Evolutionary conservation across 2,797 vertebrate species (phyloP).

Genomic region (Mastacembelus armatus): DNA sequence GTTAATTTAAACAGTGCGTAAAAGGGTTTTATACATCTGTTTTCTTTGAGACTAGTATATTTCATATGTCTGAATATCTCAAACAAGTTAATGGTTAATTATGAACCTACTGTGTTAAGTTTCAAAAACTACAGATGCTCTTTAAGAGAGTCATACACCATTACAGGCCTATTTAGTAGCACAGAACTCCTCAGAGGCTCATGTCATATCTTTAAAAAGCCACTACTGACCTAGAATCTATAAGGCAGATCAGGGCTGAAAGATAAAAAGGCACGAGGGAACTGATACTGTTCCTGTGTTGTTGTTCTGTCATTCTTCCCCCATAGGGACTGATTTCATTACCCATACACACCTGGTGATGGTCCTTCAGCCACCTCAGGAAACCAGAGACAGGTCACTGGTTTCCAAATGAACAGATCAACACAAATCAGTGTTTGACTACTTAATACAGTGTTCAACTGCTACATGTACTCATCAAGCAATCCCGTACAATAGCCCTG

Average conservation of each 20-base stretch:
- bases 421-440: no score
- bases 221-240: constrained; percentile 71
- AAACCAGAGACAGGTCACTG: constrained; percentile 33
- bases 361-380: constrained; percentile 35
- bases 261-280: constrained; percentile 46
- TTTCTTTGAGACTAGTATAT: neutral
- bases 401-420: constrained; percentile 34
- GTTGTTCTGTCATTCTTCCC: constrained; percentile 45
- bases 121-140: no score
- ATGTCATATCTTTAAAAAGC: constrained; percentile 72
- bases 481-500: no score
- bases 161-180: constrained; percentile 52
- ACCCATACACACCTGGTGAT: constrained; percentile 56
- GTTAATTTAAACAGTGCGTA: no score
- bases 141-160: constrained; percentile 37
- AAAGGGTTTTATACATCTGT: neutral
- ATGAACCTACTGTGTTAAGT: no score
- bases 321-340: constrained; percentile 54
- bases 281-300: constrained; percentile 36
- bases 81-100: no score
- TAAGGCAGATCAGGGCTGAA: constrained; percentile 27
- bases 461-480: no score
- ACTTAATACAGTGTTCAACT: no score
- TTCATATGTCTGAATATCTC: neutral
- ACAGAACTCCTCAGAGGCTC: constrained; percentile 50